Base-by-base conservation (phyloP, 2,797 vertebrate species). In the Sarcophilus harrisii region DNA sequence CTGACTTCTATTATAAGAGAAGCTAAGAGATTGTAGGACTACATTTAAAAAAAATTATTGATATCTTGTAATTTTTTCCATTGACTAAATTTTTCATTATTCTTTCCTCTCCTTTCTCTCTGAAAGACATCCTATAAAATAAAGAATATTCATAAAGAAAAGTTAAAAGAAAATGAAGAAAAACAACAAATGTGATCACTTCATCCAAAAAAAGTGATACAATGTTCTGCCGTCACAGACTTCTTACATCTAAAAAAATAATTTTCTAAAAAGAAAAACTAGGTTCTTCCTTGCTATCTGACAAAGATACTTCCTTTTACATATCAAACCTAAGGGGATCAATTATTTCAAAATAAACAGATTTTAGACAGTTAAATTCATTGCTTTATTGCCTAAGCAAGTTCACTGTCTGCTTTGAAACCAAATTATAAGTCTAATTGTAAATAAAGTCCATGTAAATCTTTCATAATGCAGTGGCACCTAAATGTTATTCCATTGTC, bases 311-410 rank as follows among this genome's bases (percentile, higher is more conserved):
- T 92, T 92, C 92, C 91, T 92, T 49, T n/a, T 92, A 96, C 27
- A 14, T 91, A 18, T 18, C 92, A 59, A 95, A n/a, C 24, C 58
- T 92, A 24, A 3, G 94, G 21, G 45, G 90, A 55, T 58, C 57
- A 8, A 90, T 12, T 8, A 38, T 94, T 96, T 96, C 94, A 91
- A 96, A 95, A 27, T 52, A 57, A 94, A 96, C 94, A 57, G 38
- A 0, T 87, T 87, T 27, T 27, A 24, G 38, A 93, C 57, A 89
- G 57, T 14, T 90, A 32, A 95, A 96, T 9, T 87, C 24, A 87
- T 49, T 49, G 21, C 38, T 87, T 87, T 87, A 93, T 16, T 4
- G 1, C 3, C 38, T 94, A 94, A 96, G 27, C 89, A 97, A 96
- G 95, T 73, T 24, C 73, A 91, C 29, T 92, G 32, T 73, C 66